Percentiles rank a stretch among this genome's conserved stretches.
These are phyloP conservation scores for Caenorhabditis sp. DNA, from an alignment of 2,888 invertebrate species.

Conservation along the genomic window DNA sequence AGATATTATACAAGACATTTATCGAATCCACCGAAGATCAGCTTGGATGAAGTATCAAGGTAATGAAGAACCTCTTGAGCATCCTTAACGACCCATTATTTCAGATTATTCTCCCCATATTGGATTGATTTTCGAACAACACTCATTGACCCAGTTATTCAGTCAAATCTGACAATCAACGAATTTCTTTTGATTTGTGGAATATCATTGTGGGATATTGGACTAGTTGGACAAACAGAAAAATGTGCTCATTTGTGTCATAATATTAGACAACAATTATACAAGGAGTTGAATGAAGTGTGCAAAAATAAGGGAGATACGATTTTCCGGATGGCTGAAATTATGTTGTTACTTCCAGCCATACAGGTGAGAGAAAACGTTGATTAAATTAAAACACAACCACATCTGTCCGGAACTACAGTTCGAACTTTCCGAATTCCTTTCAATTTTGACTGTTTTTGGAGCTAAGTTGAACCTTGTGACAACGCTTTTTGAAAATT, in stretches of 20 bases:
- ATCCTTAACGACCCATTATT: background rate
- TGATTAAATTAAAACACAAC: no score
- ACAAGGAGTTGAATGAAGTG: conserved; percentile 16
- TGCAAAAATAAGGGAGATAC: conserved; percentile 17
- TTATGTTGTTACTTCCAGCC: conserved; percentile 22
- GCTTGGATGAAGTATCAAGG: conserved; percentile 25
- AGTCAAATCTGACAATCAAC: conserved; percentile 21
- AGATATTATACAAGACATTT: conserved; percentile 28
- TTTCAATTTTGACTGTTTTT: no score
- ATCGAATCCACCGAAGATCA: conserved; percentile 11
- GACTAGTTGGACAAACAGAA: conserved; percentile 25
- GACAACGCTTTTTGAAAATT: no score
- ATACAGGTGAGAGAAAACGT: conserved; percentile 13
- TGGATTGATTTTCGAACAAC: conserved; percentile 32
- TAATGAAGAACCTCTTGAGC: no score
- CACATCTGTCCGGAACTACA: no score
- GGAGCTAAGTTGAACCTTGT: no score
- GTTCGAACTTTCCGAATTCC: no score
- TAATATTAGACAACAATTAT: conserved; percentile 12
- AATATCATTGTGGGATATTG: conserved; percentile 22
- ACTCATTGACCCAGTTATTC: conserved; percentile 25
- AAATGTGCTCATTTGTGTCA: conserved; percentile 14
- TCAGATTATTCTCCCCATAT: conserved; percentile 26
- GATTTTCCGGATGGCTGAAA: conserved; percentile 21
- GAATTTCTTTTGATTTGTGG: conserved; percentile 23